These are phyloP conservation scores for Chromis chromis DNA, from an alignment of 2,797 vertebrate species.

Conservation along the genomic window DNA sequence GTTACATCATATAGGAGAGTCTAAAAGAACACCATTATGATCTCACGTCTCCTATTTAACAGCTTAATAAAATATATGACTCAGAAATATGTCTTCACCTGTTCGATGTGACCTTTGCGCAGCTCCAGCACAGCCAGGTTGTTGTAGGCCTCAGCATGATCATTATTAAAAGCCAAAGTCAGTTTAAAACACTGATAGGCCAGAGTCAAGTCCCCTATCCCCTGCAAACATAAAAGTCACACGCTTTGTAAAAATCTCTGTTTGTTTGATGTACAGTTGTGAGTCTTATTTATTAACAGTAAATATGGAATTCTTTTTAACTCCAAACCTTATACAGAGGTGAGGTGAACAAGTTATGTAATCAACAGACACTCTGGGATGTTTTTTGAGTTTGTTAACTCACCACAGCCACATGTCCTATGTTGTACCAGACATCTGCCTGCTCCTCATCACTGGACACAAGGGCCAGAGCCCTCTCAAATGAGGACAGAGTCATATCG, in stretches of 20 bases:
- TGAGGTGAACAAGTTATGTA: neutral
- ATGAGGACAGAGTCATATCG: conserved; percentile 97
- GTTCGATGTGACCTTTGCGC: conserved; percentile 90
- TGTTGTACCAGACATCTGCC: conserved; percentile 98
- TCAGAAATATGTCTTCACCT: conserved; percentile 82
- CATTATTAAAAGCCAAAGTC: conserved; percentile 91
- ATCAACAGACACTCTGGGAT: conserved; percentile 1
- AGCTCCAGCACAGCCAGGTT: conserved; percentile 96
- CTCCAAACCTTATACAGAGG: neutral
- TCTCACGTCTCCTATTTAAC: conserved; percentile 11
- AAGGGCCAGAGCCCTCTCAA: conserved; percentile 93
- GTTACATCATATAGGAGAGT: neutral
- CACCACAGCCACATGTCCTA: conserved; percentile 96
- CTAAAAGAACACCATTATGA: conserved; percentile 4
- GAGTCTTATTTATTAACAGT: neutral
- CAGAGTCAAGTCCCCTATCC: conserved; percentile 91
- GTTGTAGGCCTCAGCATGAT: conserved; percentile 96
- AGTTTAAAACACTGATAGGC: conserved; percentile 96
- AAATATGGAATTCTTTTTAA: conserved; percentile 5
- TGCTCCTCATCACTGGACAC: conserved; percentile 92
- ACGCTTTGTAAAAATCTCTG: conserved; percentile 3
- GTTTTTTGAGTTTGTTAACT: conserved; percentile 56
- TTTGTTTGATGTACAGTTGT: neutral
- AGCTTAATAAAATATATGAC: conserved; percentile 1
- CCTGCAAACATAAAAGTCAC: conserved; percentile 81